Conservation (phyloP, 2,888 invertebrate species). For the Pelosia muscerda region DNA sequence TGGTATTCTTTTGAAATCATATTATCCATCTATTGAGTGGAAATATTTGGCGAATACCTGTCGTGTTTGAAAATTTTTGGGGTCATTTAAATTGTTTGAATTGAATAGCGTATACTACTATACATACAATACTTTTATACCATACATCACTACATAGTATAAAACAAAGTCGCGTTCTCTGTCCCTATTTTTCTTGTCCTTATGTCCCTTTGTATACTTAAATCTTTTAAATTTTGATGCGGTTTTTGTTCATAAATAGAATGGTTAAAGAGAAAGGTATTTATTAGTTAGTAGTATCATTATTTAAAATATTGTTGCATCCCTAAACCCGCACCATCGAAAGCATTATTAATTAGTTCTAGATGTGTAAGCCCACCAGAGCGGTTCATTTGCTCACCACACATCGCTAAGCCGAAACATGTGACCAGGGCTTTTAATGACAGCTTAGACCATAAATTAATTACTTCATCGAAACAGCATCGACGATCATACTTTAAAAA, state of each 20-base stretch:
- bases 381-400: not conserved
- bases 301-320: no score
- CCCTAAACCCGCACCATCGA: no score
- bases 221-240: no score
- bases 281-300: no score
- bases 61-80: not conserved
- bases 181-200: no score
- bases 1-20: constrained; percentile 60
- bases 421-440: not conserved
- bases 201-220: no score
- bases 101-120: not conserved
- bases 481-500: not conserved
- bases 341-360: no score
- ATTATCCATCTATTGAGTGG: constrained; percentile 41
- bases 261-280: no score
- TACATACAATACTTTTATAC: no score
- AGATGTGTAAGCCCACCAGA: not conserved
- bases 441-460: not conserved
- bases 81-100: not conserved
- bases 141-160: no score
- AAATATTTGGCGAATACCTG: constrained; percentile 26
- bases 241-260: no score
- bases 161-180: no score
- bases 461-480: not conserved
- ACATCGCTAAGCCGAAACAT: not conserved